A percentile compares a stretch with the other conserved stretches of the same genome.
These are phyloP conservation scores for Ambastaia sidthimunki DNA, from an alignment of 2,797 vertebrate species.

Conservation along the genomic window DNA sequence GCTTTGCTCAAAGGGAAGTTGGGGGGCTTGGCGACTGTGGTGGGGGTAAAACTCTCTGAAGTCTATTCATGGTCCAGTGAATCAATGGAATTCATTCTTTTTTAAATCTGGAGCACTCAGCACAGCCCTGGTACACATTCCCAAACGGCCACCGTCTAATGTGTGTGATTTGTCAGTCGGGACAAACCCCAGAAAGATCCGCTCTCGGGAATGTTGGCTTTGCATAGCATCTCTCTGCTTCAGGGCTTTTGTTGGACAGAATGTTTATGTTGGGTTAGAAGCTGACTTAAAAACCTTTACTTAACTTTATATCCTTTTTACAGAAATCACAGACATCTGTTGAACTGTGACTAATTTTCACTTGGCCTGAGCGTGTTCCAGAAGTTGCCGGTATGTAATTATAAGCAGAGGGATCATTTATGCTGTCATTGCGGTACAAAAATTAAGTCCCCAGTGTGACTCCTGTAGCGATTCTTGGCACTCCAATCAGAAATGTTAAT, in stretches of 20 bases:
- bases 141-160: conserved; percentile 63
- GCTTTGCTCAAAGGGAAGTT: conserved; percentile 7
- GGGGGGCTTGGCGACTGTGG: background rate
- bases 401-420: conserved; percentile 44
- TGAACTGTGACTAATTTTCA: conserved; percentile 56
- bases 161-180: conserved; percentile 77
- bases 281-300: conserved; percentile 53
- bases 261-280: conserved; percentile 44
- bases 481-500: conserved; percentile 58
- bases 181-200: conserved; percentile 70
- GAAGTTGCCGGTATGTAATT: conserved; percentile 40
- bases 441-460: conserved; percentile 44
- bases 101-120: conserved; percentile 52
- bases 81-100: conserved; percentile 80
- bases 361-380: conserved; percentile 41
- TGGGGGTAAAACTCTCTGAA: conserved; percentile 68
- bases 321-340: conserved; percentile 46
- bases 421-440: conserved; percentile 46
- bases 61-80: conserved; percentile 77
- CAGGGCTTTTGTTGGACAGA: conserved; percentile 25
- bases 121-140: conserved; percentile 53
- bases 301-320: conserved; percentile 45
- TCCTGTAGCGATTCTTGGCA: conserved; percentile 56
- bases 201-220: conserved; percentile 15
- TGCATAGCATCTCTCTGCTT: conserved; percentile 12